Conservation (phyloP, 2,888 invertebrate species). For the Strigamia crassipes region DNA sequence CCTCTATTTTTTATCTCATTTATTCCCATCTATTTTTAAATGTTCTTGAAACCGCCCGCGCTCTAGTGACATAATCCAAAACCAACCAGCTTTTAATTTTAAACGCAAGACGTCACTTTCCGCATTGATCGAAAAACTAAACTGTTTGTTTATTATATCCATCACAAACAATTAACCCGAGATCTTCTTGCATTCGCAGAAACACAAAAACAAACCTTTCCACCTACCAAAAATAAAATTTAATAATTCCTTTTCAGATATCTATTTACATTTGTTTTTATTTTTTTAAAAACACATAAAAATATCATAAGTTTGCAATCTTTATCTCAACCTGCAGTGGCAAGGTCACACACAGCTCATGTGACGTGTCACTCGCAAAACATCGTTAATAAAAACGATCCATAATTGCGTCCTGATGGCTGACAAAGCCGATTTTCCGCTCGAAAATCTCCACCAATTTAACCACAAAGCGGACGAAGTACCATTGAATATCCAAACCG, state of each 20-base stretch:
- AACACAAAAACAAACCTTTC: not conserved
- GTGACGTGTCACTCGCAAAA: conserved; percentile 31
- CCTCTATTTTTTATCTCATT: not conserved
- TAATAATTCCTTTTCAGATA: too few relatives aligned
- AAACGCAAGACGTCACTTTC: not conserved
- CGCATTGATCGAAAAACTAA: too few relatives aligned
- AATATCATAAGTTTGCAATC: not conserved
- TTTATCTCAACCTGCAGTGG: not conserved
- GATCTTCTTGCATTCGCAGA: too few relatives aligned
- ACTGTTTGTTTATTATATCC: too few relatives aligned
- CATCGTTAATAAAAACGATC: not conserved
- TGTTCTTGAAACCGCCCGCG: not conserved
- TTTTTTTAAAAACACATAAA: too few relatives aligned
- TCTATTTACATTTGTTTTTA: too few relatives aligned
- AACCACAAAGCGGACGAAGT: not conserved
- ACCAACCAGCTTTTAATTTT: not conserved
- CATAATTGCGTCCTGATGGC: not conserved
- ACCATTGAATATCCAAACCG: not conserved
- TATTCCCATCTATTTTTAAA: not conserved
- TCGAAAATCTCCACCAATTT: not conserved
- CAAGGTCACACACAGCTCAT: not conserved
- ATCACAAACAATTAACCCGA: too few relatives aligned
- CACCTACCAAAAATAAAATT: too few relatives aligned
- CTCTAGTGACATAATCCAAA: not conserved
- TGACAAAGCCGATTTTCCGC: conserved; percentile 11